Conservation (phyloP, 2,113 vertebrate species). For the Paedocypris sp. region DNA sequence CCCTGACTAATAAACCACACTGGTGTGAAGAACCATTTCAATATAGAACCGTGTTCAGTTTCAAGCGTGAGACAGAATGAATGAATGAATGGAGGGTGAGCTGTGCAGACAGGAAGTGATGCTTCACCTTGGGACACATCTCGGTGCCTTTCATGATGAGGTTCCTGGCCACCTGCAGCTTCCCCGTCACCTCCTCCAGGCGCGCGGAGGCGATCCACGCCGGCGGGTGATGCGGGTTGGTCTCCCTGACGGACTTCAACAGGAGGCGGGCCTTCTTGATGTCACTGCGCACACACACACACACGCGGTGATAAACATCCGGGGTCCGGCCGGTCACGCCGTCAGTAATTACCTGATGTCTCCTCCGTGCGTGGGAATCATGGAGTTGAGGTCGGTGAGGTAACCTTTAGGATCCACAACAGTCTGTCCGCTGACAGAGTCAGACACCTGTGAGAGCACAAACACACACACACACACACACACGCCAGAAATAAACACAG, state of each 20-base stretch:
- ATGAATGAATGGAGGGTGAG: too few relatives aligned
- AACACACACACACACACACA: background rate
- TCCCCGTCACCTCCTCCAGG: constrained; percentile 93
- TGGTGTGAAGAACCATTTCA: too few relatives aligned
- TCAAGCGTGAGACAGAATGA: too few relatives aligned
- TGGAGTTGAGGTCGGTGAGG: constrained; percentile 93
- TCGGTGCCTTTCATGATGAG: constrained; percentile 98
- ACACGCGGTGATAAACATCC: too few relatives aligned
- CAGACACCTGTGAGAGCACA: constrained; percentile 73
- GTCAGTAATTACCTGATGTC: constrained; percentile 98
- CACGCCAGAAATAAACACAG: too few relatives aligned
- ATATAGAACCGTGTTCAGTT: too few relatives aligned
- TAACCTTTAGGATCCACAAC: constrained; percentile 97
- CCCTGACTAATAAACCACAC: too few relatives aligned
- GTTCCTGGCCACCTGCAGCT: constrained; percentile 91
- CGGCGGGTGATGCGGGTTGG: constrained; percentile 93
- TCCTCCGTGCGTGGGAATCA: constrained; percentile 95
- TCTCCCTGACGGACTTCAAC: constrained; percentile 93
- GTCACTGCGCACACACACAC: constrained; percentile 61
- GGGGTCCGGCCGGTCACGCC: background rate
- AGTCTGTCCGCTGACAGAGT: constrained; percentile 94
- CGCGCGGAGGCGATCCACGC: constrained; percentile 97
- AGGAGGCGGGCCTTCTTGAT: constrained; percentile 96
- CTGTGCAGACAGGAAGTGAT: too few relatives aligned
- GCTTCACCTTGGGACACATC: constrained; percentile 95